Conservation (phyloP, 2,888 invertebrate genomes). For the Matsumyia berberina region DNA sequence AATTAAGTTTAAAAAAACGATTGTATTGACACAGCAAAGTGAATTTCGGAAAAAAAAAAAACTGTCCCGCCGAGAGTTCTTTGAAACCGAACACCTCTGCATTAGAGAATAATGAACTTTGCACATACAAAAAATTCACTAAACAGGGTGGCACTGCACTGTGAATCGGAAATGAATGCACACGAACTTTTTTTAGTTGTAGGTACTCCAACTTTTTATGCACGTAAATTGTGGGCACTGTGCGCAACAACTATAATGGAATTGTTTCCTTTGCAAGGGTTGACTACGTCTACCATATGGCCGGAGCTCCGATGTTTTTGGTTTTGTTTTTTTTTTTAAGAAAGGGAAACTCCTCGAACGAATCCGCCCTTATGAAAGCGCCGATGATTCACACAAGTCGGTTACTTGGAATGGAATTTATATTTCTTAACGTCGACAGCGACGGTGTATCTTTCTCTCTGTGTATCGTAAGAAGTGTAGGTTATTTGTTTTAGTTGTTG, state of each 20-base stretch:
- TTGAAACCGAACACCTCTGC: constrained; percentile 40
- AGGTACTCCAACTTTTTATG: constrained; percentile 27
- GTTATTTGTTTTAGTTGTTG: constrained; percentile 54
- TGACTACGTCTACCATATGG: background rate
- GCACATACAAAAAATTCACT: constrained; percentile 27
- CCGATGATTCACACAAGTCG: constrained; percentile 7
- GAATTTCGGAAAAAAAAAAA: constrained; percentile 25
- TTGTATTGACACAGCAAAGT: constrained; percentile 36
- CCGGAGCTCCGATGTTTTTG: no score
- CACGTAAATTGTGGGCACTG: constrained; percentile 35
- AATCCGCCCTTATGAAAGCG: constrained; percentile 25
- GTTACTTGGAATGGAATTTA: background rate
- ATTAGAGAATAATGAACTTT: constrained; percentile 26
- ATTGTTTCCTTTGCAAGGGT: constrained; percentile 27
- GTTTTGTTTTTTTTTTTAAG: constrained; percentile 12
- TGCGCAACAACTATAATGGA: no score
- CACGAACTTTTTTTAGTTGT: constrained; percentile 4
- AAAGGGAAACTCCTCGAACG: background rate
- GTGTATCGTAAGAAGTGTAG: background rate
- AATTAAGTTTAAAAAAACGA: background rate
- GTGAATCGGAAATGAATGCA: constrained; percentile 60
- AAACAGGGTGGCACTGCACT: constrained; percentile 45
- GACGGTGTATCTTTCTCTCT: background rate
- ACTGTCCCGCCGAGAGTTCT: constrained; percentile 34
- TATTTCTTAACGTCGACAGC: background rate